Evolutionary conservation across 2,113 vertebrate genomes (phyloP).

Genomic region (Urocitellus parryii): DNA sequence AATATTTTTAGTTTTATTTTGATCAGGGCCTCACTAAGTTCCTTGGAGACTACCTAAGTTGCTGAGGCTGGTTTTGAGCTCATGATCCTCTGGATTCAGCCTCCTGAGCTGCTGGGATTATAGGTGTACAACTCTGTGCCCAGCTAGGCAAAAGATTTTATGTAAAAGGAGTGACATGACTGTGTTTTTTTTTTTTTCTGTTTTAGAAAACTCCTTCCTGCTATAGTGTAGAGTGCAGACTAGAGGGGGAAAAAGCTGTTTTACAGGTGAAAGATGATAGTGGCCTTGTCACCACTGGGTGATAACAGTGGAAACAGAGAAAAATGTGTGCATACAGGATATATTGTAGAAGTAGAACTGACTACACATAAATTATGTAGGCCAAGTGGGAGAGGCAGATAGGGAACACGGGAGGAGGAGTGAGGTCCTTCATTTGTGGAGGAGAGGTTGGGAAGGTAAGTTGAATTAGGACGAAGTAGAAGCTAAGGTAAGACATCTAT

Average conservation of each 20-base stretch:
- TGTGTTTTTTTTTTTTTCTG: neutral
- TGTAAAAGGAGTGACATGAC: neutral
- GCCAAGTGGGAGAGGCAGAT: neutral
- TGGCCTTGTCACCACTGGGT: neutral
- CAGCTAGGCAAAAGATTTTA: slow-evolving; percentile 1
- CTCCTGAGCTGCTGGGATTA: no score
- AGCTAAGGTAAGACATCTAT: neutral
- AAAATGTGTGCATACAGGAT: neutral
- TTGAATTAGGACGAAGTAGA: slow-evolving; percentile 1
- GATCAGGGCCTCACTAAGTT: no score
- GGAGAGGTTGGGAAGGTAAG: neutral
- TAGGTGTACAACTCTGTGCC: no score
- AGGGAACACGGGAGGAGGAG: neutral
- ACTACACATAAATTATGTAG: neutral
- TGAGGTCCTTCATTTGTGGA: neutral
- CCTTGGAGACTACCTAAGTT: no score
- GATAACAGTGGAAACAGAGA: neutral
- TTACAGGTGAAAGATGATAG: neutral
- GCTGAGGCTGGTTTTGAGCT: no score
- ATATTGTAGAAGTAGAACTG: slow-evolving; percentile 39
- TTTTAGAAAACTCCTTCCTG: neutral
- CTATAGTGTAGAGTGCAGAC: neutral
- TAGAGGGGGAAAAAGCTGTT: neutral
- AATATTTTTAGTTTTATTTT: no score
- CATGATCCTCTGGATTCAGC: no score